These are phyloP conservation scores for Lagocephalus sceleratus DNA, from an alignment of 2,797 vertebrate genomes.

Conservation along the genomic window DNA sequence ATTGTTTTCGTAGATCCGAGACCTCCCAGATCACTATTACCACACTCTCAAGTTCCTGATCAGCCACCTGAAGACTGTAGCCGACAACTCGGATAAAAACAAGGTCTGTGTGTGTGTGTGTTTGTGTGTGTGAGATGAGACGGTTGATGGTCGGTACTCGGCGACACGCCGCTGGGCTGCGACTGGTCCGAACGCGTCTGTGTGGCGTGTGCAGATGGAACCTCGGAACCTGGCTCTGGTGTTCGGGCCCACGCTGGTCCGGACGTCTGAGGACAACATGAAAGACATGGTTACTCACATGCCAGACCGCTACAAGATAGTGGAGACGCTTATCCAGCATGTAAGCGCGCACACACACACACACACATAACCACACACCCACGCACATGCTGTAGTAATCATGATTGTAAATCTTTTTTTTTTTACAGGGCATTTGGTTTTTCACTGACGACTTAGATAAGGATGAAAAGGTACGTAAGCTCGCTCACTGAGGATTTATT, in stretches of 20 bases:
- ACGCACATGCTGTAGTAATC: too few relatives aligned
- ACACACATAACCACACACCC: not conserved
- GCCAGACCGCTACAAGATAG: slow-evolving; percentile 98
- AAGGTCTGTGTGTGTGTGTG: slow-evolving; percentile 80
- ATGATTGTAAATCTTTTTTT: slow-evolving; percentile 16
- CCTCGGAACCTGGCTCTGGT: slow-evolving; percentile 95
- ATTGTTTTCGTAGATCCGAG: slow-evolving; percentile 79
- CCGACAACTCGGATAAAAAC: slow-evolving; percentile 92
- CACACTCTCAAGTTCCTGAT: slow-evolving; percentile 95
- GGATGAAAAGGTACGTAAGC: slow-evolving; percentile 84
- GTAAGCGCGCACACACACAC: slow-evolving; percentile 69
- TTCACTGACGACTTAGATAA: slow-evolving; percentile 91
- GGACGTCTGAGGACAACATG: slow-evolving; percentile 98
- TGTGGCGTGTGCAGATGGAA: slow-evolving; percentile 83
- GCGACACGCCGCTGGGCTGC: too few relatives aligned
- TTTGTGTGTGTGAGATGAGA: slow-evolving; percentile 66
- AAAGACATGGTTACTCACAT: slow-evolving; percentile 99
- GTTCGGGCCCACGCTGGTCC: slow-evolving; percentile 93
- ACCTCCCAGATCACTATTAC: slow-evolving; percentile 92
- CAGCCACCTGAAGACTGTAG: slow-evolving; percentile 91
- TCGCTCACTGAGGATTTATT: not conserved
- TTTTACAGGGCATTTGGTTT: slow-evolving; percentile 87
- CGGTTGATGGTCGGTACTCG: too few relatives aligned
- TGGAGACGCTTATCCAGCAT: slow-evolving; percentile 96
- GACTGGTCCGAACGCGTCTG: not conserved